Evolutionary conservation across 2,888 invertebrate genomes (phyloP).

Genomic region (Perithous albicinctus): DNA sequence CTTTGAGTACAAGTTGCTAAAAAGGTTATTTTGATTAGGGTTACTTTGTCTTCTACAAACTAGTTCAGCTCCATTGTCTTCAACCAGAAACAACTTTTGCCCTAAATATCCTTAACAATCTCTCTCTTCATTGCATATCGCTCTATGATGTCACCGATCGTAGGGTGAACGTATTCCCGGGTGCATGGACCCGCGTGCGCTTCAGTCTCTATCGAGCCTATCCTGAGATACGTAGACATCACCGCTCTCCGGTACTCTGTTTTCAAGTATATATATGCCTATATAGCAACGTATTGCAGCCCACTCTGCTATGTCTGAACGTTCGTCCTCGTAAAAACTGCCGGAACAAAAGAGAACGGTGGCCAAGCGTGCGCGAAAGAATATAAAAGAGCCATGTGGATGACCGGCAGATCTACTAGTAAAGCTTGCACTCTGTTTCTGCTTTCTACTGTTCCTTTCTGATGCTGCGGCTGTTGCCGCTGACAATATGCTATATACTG

Average conservation of each 20-base stretch:
- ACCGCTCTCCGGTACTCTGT: not conserved
- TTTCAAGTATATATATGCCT: not conserved
- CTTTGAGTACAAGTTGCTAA: no score
- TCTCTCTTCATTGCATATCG: not conserved
- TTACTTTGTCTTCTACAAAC: no score
- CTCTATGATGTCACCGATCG: constrained; percentile 30
- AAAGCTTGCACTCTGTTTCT: not conserved
- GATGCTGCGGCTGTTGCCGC: not conserved
- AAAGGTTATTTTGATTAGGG: no score
- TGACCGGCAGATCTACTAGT: constrained; percentile 29
- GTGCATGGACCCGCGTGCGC: constrained; percentile 13
- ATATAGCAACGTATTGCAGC: not conserved
- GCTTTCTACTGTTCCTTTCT: not conserved
- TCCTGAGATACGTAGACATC: not conserved
- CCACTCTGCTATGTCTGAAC: not conserved
- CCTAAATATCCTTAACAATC: no score
- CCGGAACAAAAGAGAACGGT: constrained; percentile 31
- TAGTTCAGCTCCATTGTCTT: no score
- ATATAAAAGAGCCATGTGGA: constrained; percentile 22
- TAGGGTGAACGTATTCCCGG: constrained; percentile 22
- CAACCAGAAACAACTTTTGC: no score
- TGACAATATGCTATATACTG: no score
- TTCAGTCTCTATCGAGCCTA: constrained; percentile 17
- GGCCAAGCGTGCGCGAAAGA: constrained; percentile 7
- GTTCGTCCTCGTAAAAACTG: constrained; percentile 22